phyloP scores from a whole-genome alignment of 2,113 vertebrate species.

The Xenopus laevis region DNA sequence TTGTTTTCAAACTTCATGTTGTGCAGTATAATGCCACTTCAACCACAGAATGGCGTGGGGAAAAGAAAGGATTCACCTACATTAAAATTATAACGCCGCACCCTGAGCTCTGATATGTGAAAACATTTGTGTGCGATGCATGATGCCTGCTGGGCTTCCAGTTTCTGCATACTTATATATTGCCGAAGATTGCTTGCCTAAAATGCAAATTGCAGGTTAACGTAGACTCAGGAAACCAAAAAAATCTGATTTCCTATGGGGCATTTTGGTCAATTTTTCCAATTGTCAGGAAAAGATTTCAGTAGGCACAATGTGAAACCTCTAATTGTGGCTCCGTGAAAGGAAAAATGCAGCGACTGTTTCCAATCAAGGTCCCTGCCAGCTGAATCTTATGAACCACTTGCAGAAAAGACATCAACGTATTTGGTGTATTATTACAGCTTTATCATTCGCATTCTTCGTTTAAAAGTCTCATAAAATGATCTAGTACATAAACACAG shows the following conservation, averaged over 20 bases:
- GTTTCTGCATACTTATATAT: too few species aligned
- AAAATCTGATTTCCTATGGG: constrained; percentile 30
- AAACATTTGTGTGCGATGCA: too few species aligned
- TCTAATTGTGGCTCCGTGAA: constrained; percentile 39
- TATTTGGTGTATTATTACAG: constrained; percentile 5
- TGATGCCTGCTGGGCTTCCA: too few species aligned
- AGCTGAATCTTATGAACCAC: constrained; percentile 12
- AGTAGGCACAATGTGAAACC: constrained; percentile 31
- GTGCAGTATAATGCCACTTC: too few species aligned
- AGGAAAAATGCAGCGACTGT: constrained; percentile 25
- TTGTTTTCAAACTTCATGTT: too few species aligned
- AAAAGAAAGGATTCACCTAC: too few species aligned
- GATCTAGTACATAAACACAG: constrained; percentile 26
- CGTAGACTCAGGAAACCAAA: constrained; percentile 23
- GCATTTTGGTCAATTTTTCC: constrained; percentile 17
- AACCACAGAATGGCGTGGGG: too few species aligned
- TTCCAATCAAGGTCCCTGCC: constrained; percentile 20
- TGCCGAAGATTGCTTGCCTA: too few species aligned
- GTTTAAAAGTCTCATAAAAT: constrained; percentile 32
- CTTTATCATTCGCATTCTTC: constrained; percentile 25
- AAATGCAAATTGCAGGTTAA: constrained; percentile 35
- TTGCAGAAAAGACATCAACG: constrained; percentile 7
- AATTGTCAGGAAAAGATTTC: constrained; percentile 29
- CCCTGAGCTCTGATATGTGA: too few species aligned
- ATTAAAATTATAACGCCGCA: too few species aligned